Evolutionary conservation across 2,797 vertebrate genomes (phyloP).

Genomic region (Pseudotriccus pelzelni): DNA sequence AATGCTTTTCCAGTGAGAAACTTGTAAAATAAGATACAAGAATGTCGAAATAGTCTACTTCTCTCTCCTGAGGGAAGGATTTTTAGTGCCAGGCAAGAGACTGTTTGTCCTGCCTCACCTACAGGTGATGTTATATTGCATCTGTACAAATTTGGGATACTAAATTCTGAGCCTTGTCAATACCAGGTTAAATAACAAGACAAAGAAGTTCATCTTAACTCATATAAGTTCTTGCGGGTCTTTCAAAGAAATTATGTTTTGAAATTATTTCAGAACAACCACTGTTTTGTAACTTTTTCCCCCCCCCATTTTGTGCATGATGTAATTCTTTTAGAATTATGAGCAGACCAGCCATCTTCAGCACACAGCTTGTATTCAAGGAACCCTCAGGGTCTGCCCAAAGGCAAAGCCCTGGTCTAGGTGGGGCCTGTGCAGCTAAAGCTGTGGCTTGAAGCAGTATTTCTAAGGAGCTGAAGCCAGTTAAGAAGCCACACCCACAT

Average conservation of each 20-base stretch:
- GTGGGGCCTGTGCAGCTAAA: not conserved
- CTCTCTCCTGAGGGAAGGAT: not conserved
- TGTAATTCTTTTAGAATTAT: not conserved
- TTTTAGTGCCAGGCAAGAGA: not conserved
- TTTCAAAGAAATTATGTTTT: not conserved
- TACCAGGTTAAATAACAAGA: not conserved
- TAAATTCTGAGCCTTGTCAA: not conserved
- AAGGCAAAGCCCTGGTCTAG: not conserved
- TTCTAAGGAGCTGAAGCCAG: not conserved
- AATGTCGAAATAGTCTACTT: not conserved
- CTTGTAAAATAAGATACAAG: not conserved
- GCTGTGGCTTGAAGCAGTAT: not conserved
- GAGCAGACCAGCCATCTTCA: not conserved
- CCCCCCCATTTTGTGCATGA: not conserved
- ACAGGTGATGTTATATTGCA: not conserved
- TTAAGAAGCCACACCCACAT: not conserved
- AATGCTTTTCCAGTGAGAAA: not conserved
- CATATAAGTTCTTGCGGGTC: not conserved
- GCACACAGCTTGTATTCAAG: not conserved
- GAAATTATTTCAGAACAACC: not conserved
- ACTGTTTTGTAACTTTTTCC: not conserved
- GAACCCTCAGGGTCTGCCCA: not conserved
- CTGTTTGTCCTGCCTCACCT: not conserved
- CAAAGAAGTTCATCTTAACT: not conserved
- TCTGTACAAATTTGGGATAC: not conserved